Evolutionary conservation across 2,888 invertebrate genomes (phyloP), one percentile per base, ranked within the genome.

Genomic region (Arge pagana): DNA sequence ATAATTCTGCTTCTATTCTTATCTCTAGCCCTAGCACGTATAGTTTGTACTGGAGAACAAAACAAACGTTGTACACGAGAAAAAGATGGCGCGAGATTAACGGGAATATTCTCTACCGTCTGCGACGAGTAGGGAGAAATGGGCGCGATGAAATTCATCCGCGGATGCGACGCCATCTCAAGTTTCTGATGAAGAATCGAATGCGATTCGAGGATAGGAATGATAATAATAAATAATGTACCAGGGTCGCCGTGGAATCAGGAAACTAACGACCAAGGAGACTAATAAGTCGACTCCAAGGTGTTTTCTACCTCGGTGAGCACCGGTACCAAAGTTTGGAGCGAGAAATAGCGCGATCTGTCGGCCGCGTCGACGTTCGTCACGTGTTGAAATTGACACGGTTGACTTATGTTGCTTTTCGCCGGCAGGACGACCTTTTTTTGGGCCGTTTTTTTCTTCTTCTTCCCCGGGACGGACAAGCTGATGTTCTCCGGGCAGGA

Each of bases 301-400:
- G 67, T 63, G 36, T 59, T 64, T 36, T 66, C 66, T 2, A 70
- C 54, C 48, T 73, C 71, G 58, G 59, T 66, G 26, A 71, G 43
- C 19, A 68, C 65, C 8, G 82, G 81, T 23, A 86, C 81, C 62
- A 85, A 81, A 18, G 86, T 85, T 69, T 86, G 85, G 63, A 89
- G 79, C 31, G 87, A 87, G 69, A 83, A 85, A 63, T 85, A 86
- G 55, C 85, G 79, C 48, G 81, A 79, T 55, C 82, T 81, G 66
- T 88, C 88, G 50, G 83, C 83, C 30, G 83, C 80, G 55, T 88
- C 88, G 36, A 91, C 85, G 64, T 86, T 88, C 43, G 89, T 90
- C 57, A 92, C 85, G 73, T 92, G 91, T 64, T 89, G 87, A 75
- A 92, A 92, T 70, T 89, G 89, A 71, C 90, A 91, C 1, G 92